A percentile compares a stretch with the other conserved stretches of the same genome.
phyloP scores from a whole-genome alignment of 2,113 vertebrate species.

The Nicator chloris region DNA sequence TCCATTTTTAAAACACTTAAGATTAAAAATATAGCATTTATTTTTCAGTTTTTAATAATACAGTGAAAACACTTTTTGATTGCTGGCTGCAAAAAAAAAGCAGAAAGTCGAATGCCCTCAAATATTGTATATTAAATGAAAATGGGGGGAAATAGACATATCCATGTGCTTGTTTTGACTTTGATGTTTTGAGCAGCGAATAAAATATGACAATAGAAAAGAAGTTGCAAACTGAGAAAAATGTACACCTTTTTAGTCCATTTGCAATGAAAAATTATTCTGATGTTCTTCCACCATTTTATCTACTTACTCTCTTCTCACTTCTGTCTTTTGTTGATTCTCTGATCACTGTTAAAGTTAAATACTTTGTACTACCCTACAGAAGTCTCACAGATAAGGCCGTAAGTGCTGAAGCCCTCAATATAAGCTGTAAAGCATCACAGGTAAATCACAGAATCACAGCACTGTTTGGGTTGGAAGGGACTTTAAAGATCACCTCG shows the following conservation, averaged over 20 bases:
- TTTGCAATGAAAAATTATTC: background rate
- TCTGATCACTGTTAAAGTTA: background rate
- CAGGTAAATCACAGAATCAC: background rate
- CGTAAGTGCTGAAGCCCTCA: background rate
- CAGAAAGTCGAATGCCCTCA: background rate
- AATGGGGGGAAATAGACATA: background rate
- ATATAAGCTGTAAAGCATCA: background rate
- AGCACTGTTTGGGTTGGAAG: background rate
- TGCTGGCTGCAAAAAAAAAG: constrained; percentile 22
- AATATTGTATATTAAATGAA: background rate
- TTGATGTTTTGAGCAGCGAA: background rate
- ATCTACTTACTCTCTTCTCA: background rate
- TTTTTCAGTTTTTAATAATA: constrained; percentile 24
- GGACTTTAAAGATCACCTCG: background rate
- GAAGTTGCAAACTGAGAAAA: background rate
- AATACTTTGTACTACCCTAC: background rate
- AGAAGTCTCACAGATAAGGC: background rate
- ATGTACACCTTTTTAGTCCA: background rate
- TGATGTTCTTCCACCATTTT: background rate
- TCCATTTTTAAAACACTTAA: constrained; percentile 64
- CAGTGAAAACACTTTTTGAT: constrained; percentile 35
- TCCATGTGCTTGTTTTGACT: background rate
- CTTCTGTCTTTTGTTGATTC: background rate
- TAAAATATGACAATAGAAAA: background rate
- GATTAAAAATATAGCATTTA: constrained; percentile 60